Percentiles rank a stretch among this genome's conserved stretches.
Evolutionary conservation across 92 coral and sea anemone genomes (phyloP).

Genomic region (Actinostola sp.): DNA sequence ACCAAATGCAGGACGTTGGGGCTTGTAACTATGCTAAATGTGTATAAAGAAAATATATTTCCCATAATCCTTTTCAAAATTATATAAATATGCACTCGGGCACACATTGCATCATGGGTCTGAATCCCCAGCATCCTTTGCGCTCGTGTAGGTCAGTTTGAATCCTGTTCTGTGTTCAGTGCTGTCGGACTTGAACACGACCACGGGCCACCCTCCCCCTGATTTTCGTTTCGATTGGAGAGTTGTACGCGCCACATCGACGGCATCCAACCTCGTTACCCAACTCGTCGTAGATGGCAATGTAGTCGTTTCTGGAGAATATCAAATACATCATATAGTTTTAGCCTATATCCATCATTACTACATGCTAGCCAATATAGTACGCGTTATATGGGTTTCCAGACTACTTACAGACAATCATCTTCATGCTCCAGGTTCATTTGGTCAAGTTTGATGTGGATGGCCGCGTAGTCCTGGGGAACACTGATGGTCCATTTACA

Average conservation of each 20-base stretch:
- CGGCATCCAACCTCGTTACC: constrained; percentile 49
- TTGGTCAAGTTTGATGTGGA: constrained; percentile 11
- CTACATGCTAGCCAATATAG: neutral
- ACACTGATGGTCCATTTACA: constrained; percentile 44
- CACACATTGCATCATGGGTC: neutral
- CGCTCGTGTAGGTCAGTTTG: constrained; percentile 20
- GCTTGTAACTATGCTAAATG: too few species aligned
- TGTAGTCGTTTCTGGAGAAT: constrained; percentile 31
- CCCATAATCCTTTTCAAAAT: too few species aligned
- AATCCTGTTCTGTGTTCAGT: constrained; percentile 34
- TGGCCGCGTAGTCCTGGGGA: constrained; percentile 44
- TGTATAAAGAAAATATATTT: too few species aligned
- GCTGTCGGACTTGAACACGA: constrained; percentile 29
- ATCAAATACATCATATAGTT: neutral
- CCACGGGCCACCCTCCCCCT: constrained; percentile 28
- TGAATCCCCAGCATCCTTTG: neutral
- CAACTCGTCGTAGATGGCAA: constrained; percentile 29
- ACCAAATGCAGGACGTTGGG: too few species aligned
- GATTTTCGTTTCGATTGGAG: constrained; percentile 1
- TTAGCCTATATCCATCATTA: neutral
- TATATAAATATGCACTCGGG: neutral
- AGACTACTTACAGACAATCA: constrained; percentile 32
- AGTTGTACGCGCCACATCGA: constrained; percentile 12
- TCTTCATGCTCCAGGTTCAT: constrained; percentile 30
- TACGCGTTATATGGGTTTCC: neutral